These are phyloP conservation scores for Tortrix viridana DNA, from an alignment of 2,888 invertebrate genomes.

Conservation along the genomic window DNA sequence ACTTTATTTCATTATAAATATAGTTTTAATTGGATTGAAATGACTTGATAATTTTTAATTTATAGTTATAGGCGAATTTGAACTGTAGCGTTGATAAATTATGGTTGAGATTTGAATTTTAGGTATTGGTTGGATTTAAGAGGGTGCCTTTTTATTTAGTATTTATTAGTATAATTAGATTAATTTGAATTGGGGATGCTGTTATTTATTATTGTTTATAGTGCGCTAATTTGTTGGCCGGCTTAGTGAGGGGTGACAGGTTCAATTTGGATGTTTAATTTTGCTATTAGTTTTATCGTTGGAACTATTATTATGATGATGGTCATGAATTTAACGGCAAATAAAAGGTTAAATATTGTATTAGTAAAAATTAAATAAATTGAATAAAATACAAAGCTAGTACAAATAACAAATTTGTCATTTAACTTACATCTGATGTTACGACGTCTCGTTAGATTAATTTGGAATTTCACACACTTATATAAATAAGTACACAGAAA, in stretches of 20 bases:
- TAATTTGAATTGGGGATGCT: constrained; percentile 47
- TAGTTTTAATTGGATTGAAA: constrained; percentile 4
- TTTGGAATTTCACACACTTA: too few relatives aligned
- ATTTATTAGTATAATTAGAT: constrained; percentile 48
- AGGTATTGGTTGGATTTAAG: constrained; percentile 18
- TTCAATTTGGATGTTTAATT: constrained; percentile 29
- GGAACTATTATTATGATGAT: constrained; percentile 8
- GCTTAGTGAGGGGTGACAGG: constrained; percentile 36
- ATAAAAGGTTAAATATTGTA: too few relatives aligned
- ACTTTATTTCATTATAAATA: neutral
- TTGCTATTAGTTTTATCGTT: constrained; percentile 41
- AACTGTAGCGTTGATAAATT: neutral
- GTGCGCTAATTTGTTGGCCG: constrained; percentile 56
- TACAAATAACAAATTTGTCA: too few relatives aligned
- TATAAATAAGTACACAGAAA: too few relatives aligned
- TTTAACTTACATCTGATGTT: too few relatives aligned
- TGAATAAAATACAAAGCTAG: too few relatives aligned
- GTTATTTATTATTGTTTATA: constrained; percentile 45
- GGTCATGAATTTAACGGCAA: neutral
- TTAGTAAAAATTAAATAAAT: too few relatives aligned
- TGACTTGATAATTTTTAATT: neutral
- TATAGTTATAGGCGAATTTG: neutral
- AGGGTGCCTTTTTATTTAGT: constrained; percentile 46
- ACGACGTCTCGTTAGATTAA: too few relatives aligned
- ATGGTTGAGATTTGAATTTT: constrained; percentile 14